Evolutionary conservation across 2,888 invertebrate species (phyloP).

Genomic region (Aspidiotus rigidus): DNA sequence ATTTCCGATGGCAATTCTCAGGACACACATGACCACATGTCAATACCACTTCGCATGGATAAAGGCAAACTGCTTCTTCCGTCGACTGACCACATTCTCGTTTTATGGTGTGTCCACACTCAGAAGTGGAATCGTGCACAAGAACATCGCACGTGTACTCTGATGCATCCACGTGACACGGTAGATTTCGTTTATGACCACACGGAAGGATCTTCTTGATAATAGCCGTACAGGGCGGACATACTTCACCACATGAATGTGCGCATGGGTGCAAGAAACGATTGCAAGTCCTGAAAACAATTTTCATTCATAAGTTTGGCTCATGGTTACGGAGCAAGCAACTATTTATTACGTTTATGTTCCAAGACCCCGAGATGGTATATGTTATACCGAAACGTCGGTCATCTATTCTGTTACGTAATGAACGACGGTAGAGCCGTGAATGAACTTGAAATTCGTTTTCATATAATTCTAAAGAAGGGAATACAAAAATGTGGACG

Average conservation of each 20-base stretch:
- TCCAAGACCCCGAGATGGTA: too few species aligned
- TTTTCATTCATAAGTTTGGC: too few species aligned
- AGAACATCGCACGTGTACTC: slow-evolving; percentile 38
- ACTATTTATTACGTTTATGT: too few species aligned
- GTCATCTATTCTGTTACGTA: too few species aligned
- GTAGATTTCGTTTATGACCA: slow-evolving; percentile 43
- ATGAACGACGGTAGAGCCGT: too few species aligned
- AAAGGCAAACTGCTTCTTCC: slow-evolving; percentile 43
- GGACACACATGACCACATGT: slow-evolving; percentile 58
- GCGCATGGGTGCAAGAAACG: slow-evolving; percentile 32
- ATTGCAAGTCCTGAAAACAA: too few species aligned
- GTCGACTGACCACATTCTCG: slow-evolving; percentile 44
- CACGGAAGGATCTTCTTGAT: slow-evolving; percentile 38
- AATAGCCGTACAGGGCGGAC: slow-evolving; percentile 31
- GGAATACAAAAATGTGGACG: too few species aligned
- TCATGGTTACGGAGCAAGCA: too few species aligned
- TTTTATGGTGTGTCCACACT: slow-evolving; percentile 41
- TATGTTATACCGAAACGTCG: too few species aligned
- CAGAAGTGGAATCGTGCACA: slow-evolving; percentile 37
- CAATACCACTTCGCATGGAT: slow-evolving; percentile 49
- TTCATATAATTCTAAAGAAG: too few species aligned
- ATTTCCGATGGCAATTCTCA: slow-evolving; percentile 49
- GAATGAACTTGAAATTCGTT: too few species aligned
- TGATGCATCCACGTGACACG: slow-evolving; percentile 31
- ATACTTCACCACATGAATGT: slow-evolving; percentile 29